Base-by-base conservation (phyloP, 2,888 invertebrate species). In the Hermodice carunculata region DNA sequence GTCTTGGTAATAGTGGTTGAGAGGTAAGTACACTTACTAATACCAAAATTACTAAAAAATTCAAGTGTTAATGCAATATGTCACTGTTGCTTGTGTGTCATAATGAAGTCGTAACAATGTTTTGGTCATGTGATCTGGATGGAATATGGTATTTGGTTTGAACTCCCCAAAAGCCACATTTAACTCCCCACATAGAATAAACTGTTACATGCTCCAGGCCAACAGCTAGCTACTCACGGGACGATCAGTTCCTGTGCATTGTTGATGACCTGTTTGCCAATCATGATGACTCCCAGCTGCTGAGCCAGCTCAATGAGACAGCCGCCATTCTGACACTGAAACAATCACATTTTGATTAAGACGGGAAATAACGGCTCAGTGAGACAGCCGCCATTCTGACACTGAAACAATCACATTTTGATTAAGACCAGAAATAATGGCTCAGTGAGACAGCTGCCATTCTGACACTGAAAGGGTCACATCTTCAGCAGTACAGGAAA, bases 211-310 rank as follows among this genome's bases (percentile, higher is more conserved):
- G n/a, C n/a, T n/a, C n/a, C n/a, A n/a, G n/a, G n/a, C n/a, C n/a
- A n/a, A n/a, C n/a, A n/a, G n/a, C n/a, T n/a, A 14, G 53, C 19
- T 52, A 85, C 86, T 83, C 78, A 87, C 87, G 89, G 89, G 51
- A 89, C 81, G 5, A 89, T 71, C 19, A 89, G 84, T 80, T 89
- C 89, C 78, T 89, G 88, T 29, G 87, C 87, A 76, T 89, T 89
- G 81, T 89, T 89, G 62, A 89, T 88, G 37, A 89, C 86, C 76
- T 89, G 89, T 79, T 89, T 89, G 14, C 89, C 89, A 64, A 89
- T 87, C 89, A 89, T 89, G 54, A 89, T 89, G 51, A 89, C 88
- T n/a, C 87, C 88, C 66, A 89, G 75, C 74, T 89, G 89, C 72
- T 89, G 88, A 17, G 89, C 89, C 61, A 89, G 78, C 77, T 89